Conservation (phyloP, 1,140 invertebrate species). For the Bathynomus jamesi region DNA sequence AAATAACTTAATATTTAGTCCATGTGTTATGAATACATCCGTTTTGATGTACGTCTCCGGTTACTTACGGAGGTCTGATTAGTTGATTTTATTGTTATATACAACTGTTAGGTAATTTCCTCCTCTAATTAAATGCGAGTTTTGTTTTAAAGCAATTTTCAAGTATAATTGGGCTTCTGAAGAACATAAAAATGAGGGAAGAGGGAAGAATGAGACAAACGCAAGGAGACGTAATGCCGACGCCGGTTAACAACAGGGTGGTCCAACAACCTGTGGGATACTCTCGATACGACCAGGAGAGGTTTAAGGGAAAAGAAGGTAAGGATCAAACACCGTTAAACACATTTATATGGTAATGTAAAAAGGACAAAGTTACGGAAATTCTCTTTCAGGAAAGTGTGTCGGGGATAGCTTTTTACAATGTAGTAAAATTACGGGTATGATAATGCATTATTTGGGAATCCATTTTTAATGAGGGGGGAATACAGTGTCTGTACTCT, state of each 20-base stretch:
- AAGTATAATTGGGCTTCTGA: slow-evolving; percentile 85
- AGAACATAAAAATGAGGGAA: slow-evolving; percentile 86
- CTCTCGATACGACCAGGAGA: slow-evolving; percentile 97
- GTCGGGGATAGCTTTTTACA: neutral
- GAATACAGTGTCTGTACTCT: too few species aligned
- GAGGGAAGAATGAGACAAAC: slow-evolving; percentile 59
- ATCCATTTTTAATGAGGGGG: too few species aligned
- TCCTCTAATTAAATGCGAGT: too few species aligned
- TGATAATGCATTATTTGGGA: neutral
- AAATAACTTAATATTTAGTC: too few species aligned
- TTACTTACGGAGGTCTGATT: too few species aligned
- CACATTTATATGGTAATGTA: slow-evolving; percentile 58
- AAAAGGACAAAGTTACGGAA: neutral
- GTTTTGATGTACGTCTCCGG: too few species aligned
- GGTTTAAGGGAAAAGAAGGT: slow-evolving; percentile 59
- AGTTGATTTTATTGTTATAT: too few species aligned
- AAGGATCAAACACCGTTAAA: slow-evolving; percentile 52
- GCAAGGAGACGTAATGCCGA: neutral
- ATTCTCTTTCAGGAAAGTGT: too few species aligned
- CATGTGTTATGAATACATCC: too few species aligned
- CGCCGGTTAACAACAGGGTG: neutral
- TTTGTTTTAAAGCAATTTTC: too few species aligned
- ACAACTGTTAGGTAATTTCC: too few species aligned
- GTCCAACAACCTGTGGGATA: slow-evolving; percentile 53
- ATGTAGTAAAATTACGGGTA: neutral